phyloP scores from a whole-genome alignment of 92 coral and sea anemone genomes.

The Siderastrea radians region DNA sequence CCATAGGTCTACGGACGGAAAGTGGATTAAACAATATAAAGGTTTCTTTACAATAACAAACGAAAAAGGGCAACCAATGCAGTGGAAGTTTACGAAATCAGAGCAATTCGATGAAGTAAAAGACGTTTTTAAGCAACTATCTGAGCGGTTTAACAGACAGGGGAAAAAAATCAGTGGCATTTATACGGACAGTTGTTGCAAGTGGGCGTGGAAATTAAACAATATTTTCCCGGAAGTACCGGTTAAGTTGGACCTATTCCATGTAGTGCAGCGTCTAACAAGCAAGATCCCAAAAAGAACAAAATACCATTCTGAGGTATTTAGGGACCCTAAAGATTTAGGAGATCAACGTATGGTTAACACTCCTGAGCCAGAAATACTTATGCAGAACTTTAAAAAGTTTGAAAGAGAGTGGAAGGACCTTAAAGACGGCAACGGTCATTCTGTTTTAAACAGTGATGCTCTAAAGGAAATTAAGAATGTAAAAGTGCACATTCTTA shows the following conservation, averaged over 20 bases:
- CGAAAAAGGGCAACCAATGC: slow-evolving; percentile 26
- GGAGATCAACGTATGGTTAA: slow-evolving; percentile 20
- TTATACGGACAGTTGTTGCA: slow-evolving; percentile 44
- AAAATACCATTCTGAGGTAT: neutral
- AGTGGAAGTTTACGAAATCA: slow-evolving; percentile 40
- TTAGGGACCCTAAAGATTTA: slow-evolving; percentile 25
- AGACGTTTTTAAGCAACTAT: neutral
- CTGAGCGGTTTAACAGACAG: slow-evolving; percentile 5
- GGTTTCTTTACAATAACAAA: slow-evolving; percentile 38
- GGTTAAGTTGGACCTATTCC: slow-evolving; percentile 49
- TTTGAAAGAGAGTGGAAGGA: slow-evolving; percentile 24
- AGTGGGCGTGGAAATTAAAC: slow-evolving; percentile 13
- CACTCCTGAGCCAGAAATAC: slow-evolving; percentile 30
- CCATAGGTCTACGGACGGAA: slow-evolving; percentile 31
- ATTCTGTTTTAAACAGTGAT: neutral
- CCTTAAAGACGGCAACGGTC: neutral
- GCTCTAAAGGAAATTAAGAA: slow-evolving; percentile 12
- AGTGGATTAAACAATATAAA: slow-evolving; percentile 52
- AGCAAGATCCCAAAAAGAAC: slow-evolving; percentile 14
- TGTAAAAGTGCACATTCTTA: slow-evolving; percentile 32
- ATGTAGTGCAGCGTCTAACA: slow-evolving; percentile 35
- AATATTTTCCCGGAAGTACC: slow-evolving; percentile 24
- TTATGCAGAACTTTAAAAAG: slow-evolving; percentile 28
- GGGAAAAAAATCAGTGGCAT: neutral
- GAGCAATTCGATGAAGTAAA: slow-evolving; percentile 19